A percentile compares a stretch with the other conserved stretches of the same genome.
Evolutionary conservation across 2,113 vertebrate genomes (phyloP).

Genomic region (Mesembrinibis cayennensis): DNA sequence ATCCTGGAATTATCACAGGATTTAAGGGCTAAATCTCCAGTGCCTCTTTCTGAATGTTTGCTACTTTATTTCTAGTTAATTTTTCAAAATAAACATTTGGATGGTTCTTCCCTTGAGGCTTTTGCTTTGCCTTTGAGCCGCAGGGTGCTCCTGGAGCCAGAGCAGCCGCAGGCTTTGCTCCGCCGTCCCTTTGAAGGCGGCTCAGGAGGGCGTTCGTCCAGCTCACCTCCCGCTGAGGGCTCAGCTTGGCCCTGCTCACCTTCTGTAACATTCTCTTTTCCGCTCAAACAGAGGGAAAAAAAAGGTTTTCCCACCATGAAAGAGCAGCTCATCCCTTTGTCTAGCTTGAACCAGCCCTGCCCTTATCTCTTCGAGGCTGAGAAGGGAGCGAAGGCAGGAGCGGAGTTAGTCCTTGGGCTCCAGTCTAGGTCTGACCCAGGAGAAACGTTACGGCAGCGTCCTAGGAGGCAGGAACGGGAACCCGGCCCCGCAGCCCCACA

Average conservation of each 20-base stretch:
- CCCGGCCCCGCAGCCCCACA: background rate
- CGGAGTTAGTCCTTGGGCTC: background rate
- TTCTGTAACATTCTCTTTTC: background rate
- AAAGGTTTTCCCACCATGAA: background rate
- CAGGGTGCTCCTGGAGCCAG: background rate
- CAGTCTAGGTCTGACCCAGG: background rate
- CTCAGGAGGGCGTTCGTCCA: background rate
- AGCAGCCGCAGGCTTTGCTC: background rate
- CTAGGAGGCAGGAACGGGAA: background rate
- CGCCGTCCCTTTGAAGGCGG: accelerated
- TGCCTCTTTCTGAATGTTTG: background rate
- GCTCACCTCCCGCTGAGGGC: accelerated
- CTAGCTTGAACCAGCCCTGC: background rate
- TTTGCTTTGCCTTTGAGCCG: background rate
- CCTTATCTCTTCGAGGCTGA: background rate
- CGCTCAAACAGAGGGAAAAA: background rate
- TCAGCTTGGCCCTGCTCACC: background rate
- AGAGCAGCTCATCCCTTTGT: background rate
- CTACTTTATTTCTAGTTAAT: background rate
- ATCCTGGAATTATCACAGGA: background rate
- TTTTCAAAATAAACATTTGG: background rate
- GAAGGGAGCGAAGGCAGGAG: background rate
- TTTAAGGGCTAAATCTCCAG: background rate
- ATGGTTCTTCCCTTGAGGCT: background rate
- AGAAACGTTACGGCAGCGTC: accelerated